phyloP scores from a whole-genome alignment of 2,113 vertebrate species.

The Platichthys stellatus region DNA sequence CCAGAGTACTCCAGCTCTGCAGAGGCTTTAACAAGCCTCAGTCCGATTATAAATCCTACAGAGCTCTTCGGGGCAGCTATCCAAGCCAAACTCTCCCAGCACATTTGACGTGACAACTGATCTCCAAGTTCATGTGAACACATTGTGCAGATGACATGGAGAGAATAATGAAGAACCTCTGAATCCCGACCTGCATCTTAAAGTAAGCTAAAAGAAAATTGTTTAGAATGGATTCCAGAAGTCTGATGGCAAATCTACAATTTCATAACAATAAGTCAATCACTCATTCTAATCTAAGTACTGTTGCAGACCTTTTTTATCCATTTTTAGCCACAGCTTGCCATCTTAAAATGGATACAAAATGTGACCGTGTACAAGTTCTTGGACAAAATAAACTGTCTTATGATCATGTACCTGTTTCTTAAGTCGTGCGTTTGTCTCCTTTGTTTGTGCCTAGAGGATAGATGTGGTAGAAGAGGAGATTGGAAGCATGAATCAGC shows the following conservation, averaged over 20 bases:
- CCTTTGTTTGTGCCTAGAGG: too few relatives aligned
- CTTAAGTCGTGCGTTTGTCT: too few relatives aligned
- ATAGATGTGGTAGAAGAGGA: background rate
- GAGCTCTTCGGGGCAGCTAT: slow-evolving; percentile 19
- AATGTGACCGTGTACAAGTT: too few relatives aligned
- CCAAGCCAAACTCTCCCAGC: slow-evolving; percentile 48
- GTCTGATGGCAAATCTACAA: too few relatives aligned
- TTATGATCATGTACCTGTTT: background rate
- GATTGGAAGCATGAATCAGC: background rate
- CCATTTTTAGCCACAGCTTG: background rate
- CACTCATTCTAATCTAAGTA: background rate
- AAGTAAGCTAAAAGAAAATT: background rate
- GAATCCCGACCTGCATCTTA: background rate
- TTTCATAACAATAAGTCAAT: too few relatives aligned
- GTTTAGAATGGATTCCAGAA: too few relatives aligned
- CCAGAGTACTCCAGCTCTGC: slow-evolving; percentile 6
- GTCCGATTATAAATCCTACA: slow-evolving; percentile 49
- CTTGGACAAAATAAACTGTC: too few relatives aligned
- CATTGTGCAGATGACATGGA: slow-evolving; percentile 15
- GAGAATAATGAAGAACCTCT: background rate
- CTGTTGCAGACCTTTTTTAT: background rate
- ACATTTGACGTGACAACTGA: slow-evolving; percentile 41
- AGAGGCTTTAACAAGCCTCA: slow-evolving; percentile 37
- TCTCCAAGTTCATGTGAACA: slow-evolving; percentile 23
- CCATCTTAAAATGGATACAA: background rate